Evolutionary conservation across 1,140 invertebrate genomes (phyloP), one percentile per base, ranked within the genome.

Genomic region (Scaptomyza montana): DNA sequence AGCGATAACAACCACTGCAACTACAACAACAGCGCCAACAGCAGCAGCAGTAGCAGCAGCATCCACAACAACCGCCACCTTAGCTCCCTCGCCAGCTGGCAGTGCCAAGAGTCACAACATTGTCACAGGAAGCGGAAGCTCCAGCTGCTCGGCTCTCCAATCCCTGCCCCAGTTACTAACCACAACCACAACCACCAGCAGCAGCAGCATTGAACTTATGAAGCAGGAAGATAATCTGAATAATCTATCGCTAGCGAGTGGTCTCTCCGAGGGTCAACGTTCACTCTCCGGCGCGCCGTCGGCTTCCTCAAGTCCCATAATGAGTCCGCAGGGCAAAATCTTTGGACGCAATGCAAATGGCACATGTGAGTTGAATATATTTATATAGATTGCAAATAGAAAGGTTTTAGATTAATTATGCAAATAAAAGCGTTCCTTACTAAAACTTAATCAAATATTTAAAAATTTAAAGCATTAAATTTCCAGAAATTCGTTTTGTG

Each of bases 331-430:
- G 47, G 91, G 91, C 64, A 93, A 93, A 62, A 92, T 92, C 12
- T 82, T 92, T 30, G 92, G 92, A 49, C 82, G 92, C 47, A 93
- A 93, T 78, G 89, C 90, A 5, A 93, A 93, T 74, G 92, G 92
- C 19, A 93, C 92, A 80, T 89, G 92, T 93, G 68, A 92, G 92
- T 92, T 45, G 1, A 46, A 10, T 33, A 33, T 33, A 56, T 54
- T 33, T 6, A 33, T 5, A 33, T 33, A 33, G 5, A 33, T 33
- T 33, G 2, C 21, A 25, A 25, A 30, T 1, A 30, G 6, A 30
- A 30, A 30, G 30, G 30, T 30, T 0, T 30, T 30, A 0, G 30
- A 30, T 30, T 5, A 30, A 6, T 30, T 6, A 5, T 30, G 30
- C 3, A 36, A 36, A 7, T 36, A 36, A 36, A 33, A 33, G 30